Base-by-base conservation (phyloP, 2,888 invertebrate genomes). In the Caenorhabditis sp. region DNA sequence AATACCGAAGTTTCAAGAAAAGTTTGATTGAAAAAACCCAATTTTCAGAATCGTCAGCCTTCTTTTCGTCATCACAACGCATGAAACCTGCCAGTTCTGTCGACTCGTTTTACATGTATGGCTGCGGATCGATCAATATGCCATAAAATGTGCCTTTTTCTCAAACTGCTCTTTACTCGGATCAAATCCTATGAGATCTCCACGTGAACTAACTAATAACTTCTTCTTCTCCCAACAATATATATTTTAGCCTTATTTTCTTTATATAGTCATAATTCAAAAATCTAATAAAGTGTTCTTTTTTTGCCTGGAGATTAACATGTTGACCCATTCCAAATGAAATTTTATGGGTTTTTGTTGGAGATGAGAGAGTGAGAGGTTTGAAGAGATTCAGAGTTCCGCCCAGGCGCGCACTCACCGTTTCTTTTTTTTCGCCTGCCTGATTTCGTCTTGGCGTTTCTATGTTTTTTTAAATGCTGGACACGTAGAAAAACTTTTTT, bases 71-170 rank as follows among this genome's bases (percentile, higher is more conserved):
- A 57, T 67, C 67, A 50, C 64, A 64, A 58, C 61, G 65, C 36
- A n/a, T 59, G 38, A 73, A 73, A 66, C 73, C 73, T 1, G 73
- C 73, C 4, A 54, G 69, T 10, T 62, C 68, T 60, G 73, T 68
- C 31, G 73, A 73, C 26, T 63, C 64, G 52, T 73, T 73, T 57
- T 69, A 73, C 66, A 69, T 73, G 68, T 73, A 73, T 50, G 69
- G 69, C 12, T 73, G 73, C 52, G 73, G 73, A 59, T 73, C 73
- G 27, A 65, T 73, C 57, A 73, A 73, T 49, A 73, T 73, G 73
- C 73, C 73, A 53, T 72, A 62, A 59, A 56, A 38, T 10, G 7
- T 38, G 14, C 14, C 14, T 38, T 38, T 38, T 38, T 38, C n/a
- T n/a, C 14, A 10, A 10, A 7, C 10, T 38, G 10, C 38, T 10